Evolutionary conservation across 2,888 invertebrate species (phyloP).

Genomic region (Euclidia mi): DNA sequence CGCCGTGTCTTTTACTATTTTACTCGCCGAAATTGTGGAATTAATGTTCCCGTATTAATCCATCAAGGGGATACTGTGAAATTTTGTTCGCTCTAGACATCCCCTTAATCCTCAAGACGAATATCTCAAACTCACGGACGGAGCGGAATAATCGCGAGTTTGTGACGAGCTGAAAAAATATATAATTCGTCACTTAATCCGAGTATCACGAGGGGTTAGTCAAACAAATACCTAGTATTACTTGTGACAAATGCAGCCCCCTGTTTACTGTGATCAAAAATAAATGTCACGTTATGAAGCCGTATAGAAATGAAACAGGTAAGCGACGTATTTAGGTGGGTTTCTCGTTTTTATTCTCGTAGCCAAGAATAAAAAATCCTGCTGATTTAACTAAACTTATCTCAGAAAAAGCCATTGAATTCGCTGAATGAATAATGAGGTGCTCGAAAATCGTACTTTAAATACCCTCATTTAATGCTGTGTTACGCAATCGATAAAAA

Average conservation of each 20-base stretch:
- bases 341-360: too few species aligned
- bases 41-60: slow-evolving; percentile 84
- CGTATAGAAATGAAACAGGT: not conserved
- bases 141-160: slow-evolving; percentile 83
- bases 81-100: slow-evolving; percentile 81
- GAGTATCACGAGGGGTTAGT: slow-evolving; percentile 69
- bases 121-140: slow-evolving; percentile 87
- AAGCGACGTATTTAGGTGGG: too few species aligned
- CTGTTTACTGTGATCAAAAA: slow-evolving; percentile 25
- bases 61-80: slow-evolving; percentile 85
- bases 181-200: slow-evolving; percentile 88
- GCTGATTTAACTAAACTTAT: too few species aligned
- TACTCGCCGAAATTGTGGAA: slow-evolving; percentile 80
- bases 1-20: slow-evolving; percentile 76
- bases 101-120: slow-evolving; percentile 87
- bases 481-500: too few species aligned
- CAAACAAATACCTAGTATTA: slow-evolving; percentile 83
- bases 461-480: too few species aligned
- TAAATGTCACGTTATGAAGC: slow-evolving; percentile 26
- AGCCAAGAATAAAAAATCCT: too few species aligned
- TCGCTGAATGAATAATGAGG: too few species aligned
- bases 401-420: too few species aligned
- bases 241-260: slow-evolving; percentile 70
- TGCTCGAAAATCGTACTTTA: too few species aligned
- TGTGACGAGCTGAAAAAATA: slow-evolving; percentile 81